Evolutionary conservation across 2,113 vertebrate genomes (phyloP), one percentile per base, ranked within the genome.

Genomic region (Oreamnos americanus): DNA sequence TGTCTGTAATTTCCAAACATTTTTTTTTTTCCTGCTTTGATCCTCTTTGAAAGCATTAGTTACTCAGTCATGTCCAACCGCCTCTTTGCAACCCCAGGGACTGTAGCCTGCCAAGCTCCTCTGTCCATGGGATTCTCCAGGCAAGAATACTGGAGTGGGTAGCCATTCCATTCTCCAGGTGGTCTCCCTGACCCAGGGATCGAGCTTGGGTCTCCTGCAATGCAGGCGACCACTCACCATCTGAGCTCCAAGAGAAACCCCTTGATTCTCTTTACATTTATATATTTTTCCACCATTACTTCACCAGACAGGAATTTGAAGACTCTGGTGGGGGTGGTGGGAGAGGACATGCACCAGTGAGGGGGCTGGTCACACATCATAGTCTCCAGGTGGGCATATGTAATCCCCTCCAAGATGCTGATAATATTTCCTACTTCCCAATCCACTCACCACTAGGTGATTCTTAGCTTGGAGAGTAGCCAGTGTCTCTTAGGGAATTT

Each of bases 21-120:
- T 36, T 57, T 90, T 64, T 90, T 64, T 83, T 74, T 87, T 71
- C 36, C 33, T 53, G 11, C 23, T 79, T 84, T 87, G 28, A 36
- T 67, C 62, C 39, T 88, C 43, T 71, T 71, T 71, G 67, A 71
- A 39, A 71, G n/a, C 5, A 21, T 36, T 23, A 23, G n/a, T 39
- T 74, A 11, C 21, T 74, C 19, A 74, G 67, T 23, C 5, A 1
- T 39, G n/a, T 74, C 67, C 19, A 74, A 71, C 67, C 0, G 0
- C 39, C n/a, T 71, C n/a, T 71, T 71, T 71, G n/a, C 10, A 39
- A 39, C 67, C 67, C n/a, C 67, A 74, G 19, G n/a, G n/a, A 74
- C 36, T 23, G 5, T 39, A 39, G 67, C n/a, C 67, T 71, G 21
- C 19, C n/a, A 74, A 39, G 10, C n/a, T 71, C 67, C 10, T 23